These are phyloP conservation scores for Vanacampus margaritifer DNA, from an alignment of 2,113 vertebrate species.

Conservation along the genomic window DNA sequence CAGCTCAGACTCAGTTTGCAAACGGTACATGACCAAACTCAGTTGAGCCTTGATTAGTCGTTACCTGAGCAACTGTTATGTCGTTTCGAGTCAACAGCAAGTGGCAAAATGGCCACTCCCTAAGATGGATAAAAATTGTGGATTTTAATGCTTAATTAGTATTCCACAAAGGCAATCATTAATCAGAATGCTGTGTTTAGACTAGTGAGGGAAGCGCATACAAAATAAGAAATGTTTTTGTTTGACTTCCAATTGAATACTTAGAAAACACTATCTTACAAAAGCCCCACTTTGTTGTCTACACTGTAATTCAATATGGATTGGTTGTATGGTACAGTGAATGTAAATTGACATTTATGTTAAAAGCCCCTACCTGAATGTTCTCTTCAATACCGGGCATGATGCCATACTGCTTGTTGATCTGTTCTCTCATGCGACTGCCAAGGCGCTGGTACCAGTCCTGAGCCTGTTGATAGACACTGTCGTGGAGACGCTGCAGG, in stretches of 20 bases:
- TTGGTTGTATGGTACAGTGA: background rate
- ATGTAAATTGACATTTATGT: background rate
- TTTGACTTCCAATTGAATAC: background rate
- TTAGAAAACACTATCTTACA: background rate
- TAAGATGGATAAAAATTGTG: no score
- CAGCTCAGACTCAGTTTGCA: background rate
- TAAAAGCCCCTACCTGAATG: constrained; percentile 77
- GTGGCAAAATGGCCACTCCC: no score
- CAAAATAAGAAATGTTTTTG: no score
- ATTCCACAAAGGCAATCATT: no score
- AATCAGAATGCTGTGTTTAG: no score
- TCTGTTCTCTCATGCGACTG: constrained; percentile 71
- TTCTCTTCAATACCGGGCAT: constrained; percentile 81
- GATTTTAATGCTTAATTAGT: no score
- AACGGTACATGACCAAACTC: no score
- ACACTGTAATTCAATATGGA: background rate
- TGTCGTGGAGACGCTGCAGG: constrained; percentile 79
- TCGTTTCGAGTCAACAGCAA: no score
- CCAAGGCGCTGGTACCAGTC: constrained; percentile 78
- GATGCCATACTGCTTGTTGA: constrained; percentile 72
- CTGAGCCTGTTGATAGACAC: constrained; percentile 80
- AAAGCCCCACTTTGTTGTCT: no score
- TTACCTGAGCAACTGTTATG: no score
- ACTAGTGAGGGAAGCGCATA: no score
- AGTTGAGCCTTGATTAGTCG: no score